phyloP scores from a whole-genome alignment of 1,140 invertebrate genomes.

The Uloborus diversus region DNA sequence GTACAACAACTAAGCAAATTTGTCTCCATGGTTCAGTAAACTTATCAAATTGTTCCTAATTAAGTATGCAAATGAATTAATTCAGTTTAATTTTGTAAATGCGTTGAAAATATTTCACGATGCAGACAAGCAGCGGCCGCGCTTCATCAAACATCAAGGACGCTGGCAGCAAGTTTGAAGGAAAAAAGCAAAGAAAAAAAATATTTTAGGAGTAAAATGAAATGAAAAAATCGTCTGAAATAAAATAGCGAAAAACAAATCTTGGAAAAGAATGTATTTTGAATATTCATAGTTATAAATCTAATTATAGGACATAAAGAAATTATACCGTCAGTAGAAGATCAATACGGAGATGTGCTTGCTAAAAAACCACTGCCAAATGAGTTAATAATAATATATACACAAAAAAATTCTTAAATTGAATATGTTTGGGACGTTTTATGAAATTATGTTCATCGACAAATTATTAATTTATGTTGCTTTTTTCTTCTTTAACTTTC shows the following conservation, averaged over 20 bases:
- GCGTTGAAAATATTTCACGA: constrained; percentile 54
- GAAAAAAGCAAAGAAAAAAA: constrained; percentile 1
- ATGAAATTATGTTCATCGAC: constrained; percentile 56
- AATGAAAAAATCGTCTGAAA: constrained; percentile 43
- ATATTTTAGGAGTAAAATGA: constrained; percentile 25
- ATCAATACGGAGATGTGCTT: constrained; percentile 42
- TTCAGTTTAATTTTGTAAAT: constrained; percentile 58
- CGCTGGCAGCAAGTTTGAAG: too few relatives aligned
- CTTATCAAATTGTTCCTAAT: constrained; percentile 57
- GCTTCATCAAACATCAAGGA: constrained; percentile 55
- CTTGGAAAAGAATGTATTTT: constrained; percentile 55
- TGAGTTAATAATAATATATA: constrained; percentile 57
- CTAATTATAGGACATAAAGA: constrained; percentile 57
- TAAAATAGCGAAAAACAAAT: constrained; percentile 55
- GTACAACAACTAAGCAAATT: constrained; percentile 55
- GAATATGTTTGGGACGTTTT: constrained; percentile 57
- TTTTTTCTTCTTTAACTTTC: constrained; percentile 16
- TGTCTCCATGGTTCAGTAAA: constrained; percentile 55
- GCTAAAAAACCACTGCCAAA: constrained; percentile 49
- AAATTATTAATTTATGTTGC: constrained; percentile 54
- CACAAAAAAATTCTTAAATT: constrained; percentile 54
- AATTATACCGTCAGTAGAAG: constrained; percentile 51
- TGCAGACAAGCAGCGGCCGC: constrained; percentile 38
- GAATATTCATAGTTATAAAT: constrained; percentile 58
- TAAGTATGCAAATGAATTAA: constrained; percentile 58